phyloP scores from a whole-genome alignment of 2,888 invertebrate species.

The Pardosa pseudoannulata region DNA sequence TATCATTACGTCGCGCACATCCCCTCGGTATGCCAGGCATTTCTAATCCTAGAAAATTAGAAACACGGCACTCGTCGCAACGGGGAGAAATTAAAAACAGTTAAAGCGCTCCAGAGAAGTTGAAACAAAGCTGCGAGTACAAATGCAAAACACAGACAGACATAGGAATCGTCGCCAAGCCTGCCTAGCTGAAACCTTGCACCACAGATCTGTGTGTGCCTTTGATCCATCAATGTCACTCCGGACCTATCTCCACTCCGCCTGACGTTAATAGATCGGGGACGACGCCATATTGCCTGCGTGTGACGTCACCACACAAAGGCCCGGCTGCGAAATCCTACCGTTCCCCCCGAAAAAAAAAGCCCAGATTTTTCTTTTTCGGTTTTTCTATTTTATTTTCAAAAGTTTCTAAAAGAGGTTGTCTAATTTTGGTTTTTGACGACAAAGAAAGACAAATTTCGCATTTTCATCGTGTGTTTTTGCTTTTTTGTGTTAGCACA shows the following conservation, averaged over 20 bases:
- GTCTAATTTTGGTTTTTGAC: not conserved
- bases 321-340: not conserved
- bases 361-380: not conserved
- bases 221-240: conserved; percentile 68
- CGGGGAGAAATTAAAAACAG: conserved; percentile 55
- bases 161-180: conserved; percentile 56
- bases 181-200: conserved; percentile 31
- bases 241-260: conserved; percentile 55
- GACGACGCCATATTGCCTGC: conserved; percentile 38
- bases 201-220: conserved; percentile 43
- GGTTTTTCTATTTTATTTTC: not conserved
- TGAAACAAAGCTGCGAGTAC: conserved; percentile 25
- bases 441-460: not conserved
- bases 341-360: not conserved
- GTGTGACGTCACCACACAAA: conserved; percentile 21
- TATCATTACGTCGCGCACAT: not conserved
- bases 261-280: conserved; percentile 66
- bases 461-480: not conserved
- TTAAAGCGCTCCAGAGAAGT: conserved; percentile 14
- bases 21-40: not conserved
- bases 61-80: conserved; percentile 12
- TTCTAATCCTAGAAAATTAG: conserved; percentile 38
- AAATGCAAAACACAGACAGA: conserved; percentile 31
- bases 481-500: not conserved
- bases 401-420: not conserved